phyloP scores from a whole-genome alignment of 2,888 invertebrate species.

The Sarcophaga rosellei region DNA sequence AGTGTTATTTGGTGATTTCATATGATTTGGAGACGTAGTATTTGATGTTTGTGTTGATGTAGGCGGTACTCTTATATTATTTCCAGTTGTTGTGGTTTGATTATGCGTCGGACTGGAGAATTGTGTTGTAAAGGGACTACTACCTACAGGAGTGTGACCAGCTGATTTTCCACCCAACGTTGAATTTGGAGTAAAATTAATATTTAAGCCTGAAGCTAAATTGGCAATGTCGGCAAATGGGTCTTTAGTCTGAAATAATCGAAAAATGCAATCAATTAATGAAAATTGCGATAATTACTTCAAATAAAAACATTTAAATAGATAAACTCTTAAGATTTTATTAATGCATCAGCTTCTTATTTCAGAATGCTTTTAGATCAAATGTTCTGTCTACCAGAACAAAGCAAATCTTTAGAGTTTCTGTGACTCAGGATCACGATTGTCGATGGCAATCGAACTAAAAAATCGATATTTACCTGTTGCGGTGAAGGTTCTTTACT shows the following conservation, averaged over 20 bases:
- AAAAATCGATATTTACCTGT: slow-evolving; percentile 78
- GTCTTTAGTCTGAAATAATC: slow-evolving; percentile 81
- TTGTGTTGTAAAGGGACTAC: slow-evolving; percentile 79
- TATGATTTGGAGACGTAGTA: slow-evolving; percentile 76
- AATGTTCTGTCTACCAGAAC: no score
- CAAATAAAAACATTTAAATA: background rate
- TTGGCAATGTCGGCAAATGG: slow-evolving; percentile 89
- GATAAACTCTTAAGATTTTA: no score
- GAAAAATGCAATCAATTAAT: background rate
- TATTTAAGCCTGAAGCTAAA: slow-evolving; percentile 79
- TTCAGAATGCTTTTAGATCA: no score
- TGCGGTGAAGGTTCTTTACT: slow-evolving; percentile 82
- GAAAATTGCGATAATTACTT: background rate
- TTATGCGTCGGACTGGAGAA: slow-evolving; percentile 81
- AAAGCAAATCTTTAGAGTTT: no score
- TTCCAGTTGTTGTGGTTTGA: slow-evolving; percentile 55
- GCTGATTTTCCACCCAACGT: slow-evolving; percentile 77
- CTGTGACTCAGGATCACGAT: no score
- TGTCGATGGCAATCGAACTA: no score
- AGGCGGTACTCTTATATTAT: slow-evolving; percentile 72
- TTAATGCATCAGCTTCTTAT: no score
- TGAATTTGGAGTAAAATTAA: slow-evolving; percentile 79
- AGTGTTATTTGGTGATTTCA: slow-evolving; percentile 71
- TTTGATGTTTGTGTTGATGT: slow-evolving; percentile 80
- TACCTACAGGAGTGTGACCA: slow-evolving; percentile 76